These are phyloP conservation scores for Aphidius colemani DNA, from an alignment of 2,888 invertebrate genomes.

Conservation along the genomic window DNA sequence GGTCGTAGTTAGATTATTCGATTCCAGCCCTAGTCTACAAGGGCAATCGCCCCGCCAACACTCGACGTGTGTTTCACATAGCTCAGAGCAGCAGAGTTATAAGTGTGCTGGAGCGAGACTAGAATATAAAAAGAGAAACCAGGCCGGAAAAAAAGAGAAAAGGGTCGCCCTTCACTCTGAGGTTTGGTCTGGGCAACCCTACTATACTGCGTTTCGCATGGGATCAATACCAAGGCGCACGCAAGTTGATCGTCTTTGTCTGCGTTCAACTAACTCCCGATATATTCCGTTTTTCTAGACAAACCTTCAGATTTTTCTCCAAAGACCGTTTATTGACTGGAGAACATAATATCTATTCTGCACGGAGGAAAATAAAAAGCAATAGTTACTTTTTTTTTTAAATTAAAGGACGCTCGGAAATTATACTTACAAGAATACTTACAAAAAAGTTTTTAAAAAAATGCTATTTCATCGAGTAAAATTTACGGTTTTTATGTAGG, in stretches of 20 bases:
- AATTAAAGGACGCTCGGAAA: too few relatives aligned
- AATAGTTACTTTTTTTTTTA: too few relatives aligned
- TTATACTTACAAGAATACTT: too few relatives aligned
- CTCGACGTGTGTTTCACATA: conserved; percentile 18
- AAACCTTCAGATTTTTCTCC: conserved; percentile 2
- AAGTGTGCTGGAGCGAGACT: neutral
- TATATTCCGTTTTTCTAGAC: conserved; percentile 1
- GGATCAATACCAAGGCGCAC: conserved; percentile 58
- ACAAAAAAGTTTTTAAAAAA: too few relatives aligned
- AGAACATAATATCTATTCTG: conserved; percentile 12
- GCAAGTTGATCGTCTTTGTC: conserved; percentile 50
- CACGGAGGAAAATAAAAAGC: too few relatives aligned
- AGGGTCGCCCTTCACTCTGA: conserved; percentile 44
- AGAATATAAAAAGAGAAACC: conserved; percentile 1
- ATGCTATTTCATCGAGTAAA: too few relatives aligned
- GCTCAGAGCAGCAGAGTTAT: conserved; percentile 13
- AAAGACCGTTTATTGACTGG: conserved; percentile 17
- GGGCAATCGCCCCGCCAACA: conserved; percentile 17
- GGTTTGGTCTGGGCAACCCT: conserved; percentile 54
- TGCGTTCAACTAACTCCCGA: conserved; percentile 35
- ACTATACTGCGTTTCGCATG: conserved; percentile 54
- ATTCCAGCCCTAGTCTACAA: conserved; percentile 7
- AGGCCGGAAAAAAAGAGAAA: conserved; percentile 5
- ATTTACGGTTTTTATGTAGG: too few relatives aligned
- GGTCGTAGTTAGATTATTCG: neutral